Conservation (phyloP, 2,888 invertebrate species). For the Heliconius aoede region DNA sequence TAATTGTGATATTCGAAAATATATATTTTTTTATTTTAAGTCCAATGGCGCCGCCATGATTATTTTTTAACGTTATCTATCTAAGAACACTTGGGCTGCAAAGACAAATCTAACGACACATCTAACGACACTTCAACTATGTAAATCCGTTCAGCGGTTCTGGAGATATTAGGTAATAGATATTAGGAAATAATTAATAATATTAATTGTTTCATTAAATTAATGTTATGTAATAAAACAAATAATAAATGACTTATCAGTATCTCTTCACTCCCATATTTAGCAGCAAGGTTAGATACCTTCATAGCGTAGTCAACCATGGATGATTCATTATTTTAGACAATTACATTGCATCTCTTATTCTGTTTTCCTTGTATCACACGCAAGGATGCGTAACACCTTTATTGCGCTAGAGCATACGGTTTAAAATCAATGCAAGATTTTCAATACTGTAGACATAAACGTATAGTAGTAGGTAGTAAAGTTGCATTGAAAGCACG, state of each 20-base stretch:
- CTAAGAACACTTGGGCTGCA: too few species aligned
- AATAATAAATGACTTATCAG: constrained; percentile 5
- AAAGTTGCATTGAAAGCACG: constrained; percentile 48
- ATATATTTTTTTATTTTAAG: too few species aligned
- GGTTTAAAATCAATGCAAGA: background rate
- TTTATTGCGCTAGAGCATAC: background rate
- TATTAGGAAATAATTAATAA: too few species aligned
- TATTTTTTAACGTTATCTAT: too few species aligned
- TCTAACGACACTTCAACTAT: too few species aligned
- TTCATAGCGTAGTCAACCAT: constrained; percentile 51
- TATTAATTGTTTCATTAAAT: background rate
- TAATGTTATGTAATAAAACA: constrained; percentile 8
- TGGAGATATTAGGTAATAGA: too few species aligned
- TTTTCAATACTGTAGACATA: background rate
- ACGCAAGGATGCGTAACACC: background rate
- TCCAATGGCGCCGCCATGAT: too few species aligned
- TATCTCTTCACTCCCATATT: constrained; percentile 35
- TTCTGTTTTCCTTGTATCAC: constrained; percentile 3
- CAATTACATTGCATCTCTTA: constrained; percentile 48
- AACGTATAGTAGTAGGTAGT: constrained; percentile 42
- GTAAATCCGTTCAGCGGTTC: too few species aligned
- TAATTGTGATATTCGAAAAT: too few species aligned
- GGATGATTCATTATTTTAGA: constrained; percentile 69
- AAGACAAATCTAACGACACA: too few species aligned
- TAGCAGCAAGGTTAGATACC: constrained; percentile 44